A percentile compares a stretch with the other conserved stretches of the same genome.
Conservation (phyloP, 30 jellyfish, hydroid and myxozoan species). For the Hydractinia echinata region DNA sequence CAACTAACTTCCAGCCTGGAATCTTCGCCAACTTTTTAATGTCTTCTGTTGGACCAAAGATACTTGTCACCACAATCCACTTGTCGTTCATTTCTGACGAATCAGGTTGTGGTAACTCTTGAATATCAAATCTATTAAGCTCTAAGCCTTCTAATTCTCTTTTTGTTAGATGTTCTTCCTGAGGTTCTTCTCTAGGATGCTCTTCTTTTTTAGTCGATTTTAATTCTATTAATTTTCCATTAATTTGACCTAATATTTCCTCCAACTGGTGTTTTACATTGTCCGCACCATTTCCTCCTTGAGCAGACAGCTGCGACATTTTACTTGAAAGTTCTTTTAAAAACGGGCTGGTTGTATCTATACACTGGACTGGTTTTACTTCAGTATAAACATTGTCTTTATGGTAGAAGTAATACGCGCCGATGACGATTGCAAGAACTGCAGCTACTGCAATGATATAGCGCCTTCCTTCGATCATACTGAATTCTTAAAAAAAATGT, state of each 20-base stretch:
- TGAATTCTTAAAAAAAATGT: too few relatives aligned
- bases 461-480: too few relatives aligned
- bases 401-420: too few relatives aligned
- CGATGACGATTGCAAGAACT: too few relatives aligned
- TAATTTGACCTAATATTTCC: background rate
- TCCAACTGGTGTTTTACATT: background rate
- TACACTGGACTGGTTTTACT: too few relatives aligned
- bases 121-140: background rate
- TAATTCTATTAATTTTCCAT: background rate
- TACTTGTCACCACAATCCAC: slow-evolving; percentile 52
- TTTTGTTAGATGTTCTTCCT: background rate
- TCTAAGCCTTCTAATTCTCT: background rate
- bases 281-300: too few relatives aligned
- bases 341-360: too few relatives aligned
- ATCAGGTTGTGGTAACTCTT: background rate
- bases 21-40: slow-evolving; percentile 38
- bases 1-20: slow-evolving; percentile 48
- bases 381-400: too few relatives aligned
- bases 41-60: slow-evolving; percentile 41
- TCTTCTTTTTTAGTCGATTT: background rate
- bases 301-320: too few relatives aligned
- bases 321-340: too few relatives aligned
- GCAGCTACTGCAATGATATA: too few relatives aligned
- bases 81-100: slow-evolving; percentile 28
- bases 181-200: background rate